phyloP scores from a whole-genome alignment of 2,797 vertebrate genomes.

The Sebastolobus altivelis region DNA sequence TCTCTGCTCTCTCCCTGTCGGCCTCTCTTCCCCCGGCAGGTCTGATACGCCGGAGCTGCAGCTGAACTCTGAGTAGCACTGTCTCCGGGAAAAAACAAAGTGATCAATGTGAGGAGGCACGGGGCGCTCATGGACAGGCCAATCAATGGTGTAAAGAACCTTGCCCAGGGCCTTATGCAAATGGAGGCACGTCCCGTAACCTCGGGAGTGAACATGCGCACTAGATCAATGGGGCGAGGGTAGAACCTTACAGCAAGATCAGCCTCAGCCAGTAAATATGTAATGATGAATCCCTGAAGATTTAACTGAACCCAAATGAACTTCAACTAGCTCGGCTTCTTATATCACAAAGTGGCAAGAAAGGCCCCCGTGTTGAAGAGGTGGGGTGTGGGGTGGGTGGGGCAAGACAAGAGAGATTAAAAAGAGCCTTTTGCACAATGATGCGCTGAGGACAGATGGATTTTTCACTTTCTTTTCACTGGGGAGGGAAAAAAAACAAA shows the following conservation, averaged over 20 bases:
- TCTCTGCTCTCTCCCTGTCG: conserved; percentile 29
- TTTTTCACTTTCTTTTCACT: conserved; percentile 61
- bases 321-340: conserved; percentile 75
- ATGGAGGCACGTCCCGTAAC: conserved; percentile 96
- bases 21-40: conserved; percentile 72
- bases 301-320: conserved; percentile 90
- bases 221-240: conserved; percentile 95
- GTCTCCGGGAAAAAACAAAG: conserved; percentile 94
- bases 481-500: conserved; percentile 40
- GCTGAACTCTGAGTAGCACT: conserved; percentile 95
- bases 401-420: conserved; percentile 40
- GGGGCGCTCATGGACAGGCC: conserved; percentile 97
- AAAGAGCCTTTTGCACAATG: conserved; percentile 45
- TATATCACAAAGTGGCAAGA: conserved; percentile 73
- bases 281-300: conserved; percentile 94
- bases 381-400: conserved; percentile 37
- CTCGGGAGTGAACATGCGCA: conserved; percentile 96
- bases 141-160: conserved; percentile 99
- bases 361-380: conserved; percentile 50
- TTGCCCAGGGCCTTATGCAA: conserved; percentile 99
- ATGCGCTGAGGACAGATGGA: conserved; percentile 57
- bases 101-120: conserved; percentile 98
- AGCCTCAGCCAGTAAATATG: conserved; percentile 95
- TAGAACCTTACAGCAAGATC: conserved; percentile 97
- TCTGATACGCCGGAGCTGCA: conserved; percentile 87